Evolutionary conservation across 2,888 invertebrate genomes (phyloP).

Genomic region (Leptopilina myrica): DNA sequence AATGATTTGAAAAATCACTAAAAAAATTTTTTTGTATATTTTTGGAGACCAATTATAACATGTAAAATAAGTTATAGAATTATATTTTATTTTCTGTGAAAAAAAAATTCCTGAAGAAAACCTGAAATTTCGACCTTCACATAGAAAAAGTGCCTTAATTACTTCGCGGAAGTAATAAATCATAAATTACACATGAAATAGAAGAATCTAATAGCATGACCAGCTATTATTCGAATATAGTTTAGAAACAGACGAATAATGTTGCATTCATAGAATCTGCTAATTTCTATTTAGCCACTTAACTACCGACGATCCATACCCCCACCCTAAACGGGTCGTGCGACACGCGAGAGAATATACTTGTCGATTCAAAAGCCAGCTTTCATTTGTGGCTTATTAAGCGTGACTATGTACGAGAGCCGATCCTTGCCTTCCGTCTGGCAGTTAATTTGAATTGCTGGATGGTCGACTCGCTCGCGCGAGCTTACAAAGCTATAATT

Average conservation of each 20-base stretch:
- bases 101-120: too few relatives aligned
- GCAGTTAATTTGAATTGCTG: constrained; percentile 55
- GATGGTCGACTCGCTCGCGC: constrained; percentile 42
- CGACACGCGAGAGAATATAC: constrained; percentile 43
- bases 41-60: too few relatives aligned
- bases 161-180: too few relatives aligned
- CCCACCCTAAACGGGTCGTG: constrained; percentile 6
- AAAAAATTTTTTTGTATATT: too few relatives aligned
- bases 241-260: constrained; percentile 9
- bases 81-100: too few relatives aligned
- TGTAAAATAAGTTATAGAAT: too few relatives aligned
- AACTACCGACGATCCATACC: constrained; percentile 19
- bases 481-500: constrained; percentile 72
- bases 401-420: constrained; percentile 49
- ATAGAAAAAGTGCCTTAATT: too few relatives aligned
- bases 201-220: too few relatives aligned
- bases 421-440: constrained; percentile 49
- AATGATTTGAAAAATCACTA: too few relatives aligned
- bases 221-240: not conserved
- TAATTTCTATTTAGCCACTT: constrained; percentile 46
- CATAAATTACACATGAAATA: too few relatives aligned
- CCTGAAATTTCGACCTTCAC: too few relatives aligned
- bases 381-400: constrained; percentile 58
- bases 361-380: constrained; percentile 51
- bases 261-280: constrained; percentile 37